A percentile compares a stretch with the other conserved stretches of the same genome.
Conservation (phyloP, 2,113 vertebrate genomes). For the Melanerpes aurifrons region DNA sequence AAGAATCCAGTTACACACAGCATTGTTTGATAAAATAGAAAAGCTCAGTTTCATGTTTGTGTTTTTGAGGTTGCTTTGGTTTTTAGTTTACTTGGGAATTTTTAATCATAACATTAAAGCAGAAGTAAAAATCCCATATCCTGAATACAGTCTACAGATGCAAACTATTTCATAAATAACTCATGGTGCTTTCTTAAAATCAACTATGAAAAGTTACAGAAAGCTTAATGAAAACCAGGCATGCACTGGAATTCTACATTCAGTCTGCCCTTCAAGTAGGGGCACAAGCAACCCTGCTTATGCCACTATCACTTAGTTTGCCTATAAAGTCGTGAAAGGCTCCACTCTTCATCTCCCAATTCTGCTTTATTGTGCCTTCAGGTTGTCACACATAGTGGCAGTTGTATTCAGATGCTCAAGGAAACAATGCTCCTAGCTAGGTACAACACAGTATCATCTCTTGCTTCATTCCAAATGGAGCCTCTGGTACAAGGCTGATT, state of each 20-base stretch:
- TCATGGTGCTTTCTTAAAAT: constrained; percentile 21
- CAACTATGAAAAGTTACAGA: not conserved
- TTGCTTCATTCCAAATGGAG: not conserved
- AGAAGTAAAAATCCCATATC: not conserved
- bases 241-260: not conserved
- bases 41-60: not conserved
- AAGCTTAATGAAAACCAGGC: constrained; percentile 42
- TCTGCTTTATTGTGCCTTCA: not conserved
- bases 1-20: not conserved
- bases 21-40: not conserved
- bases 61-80: too few species aligned
- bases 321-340: not conserved
- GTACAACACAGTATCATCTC: not conserved
- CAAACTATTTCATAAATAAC: constrained; percentile 40
- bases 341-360: not conserved
- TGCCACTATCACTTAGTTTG: not conserved
- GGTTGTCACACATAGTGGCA: not conserved
- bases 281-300: not conserved
- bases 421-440: not conserved
- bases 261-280: not conserved
- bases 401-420: not conserved
- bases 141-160: not conserved
- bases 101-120: not conserved
- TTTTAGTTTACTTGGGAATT: not conserved
- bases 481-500: not conserved